A percentile compares a stretch with the other conserved stretches of the same genome.
These are phyloP conservation scores for Omphaloscelis lunosa DNA, from an alignment of 2,888 invertebrate genomes.

Conservation along the genomic window DNA sequence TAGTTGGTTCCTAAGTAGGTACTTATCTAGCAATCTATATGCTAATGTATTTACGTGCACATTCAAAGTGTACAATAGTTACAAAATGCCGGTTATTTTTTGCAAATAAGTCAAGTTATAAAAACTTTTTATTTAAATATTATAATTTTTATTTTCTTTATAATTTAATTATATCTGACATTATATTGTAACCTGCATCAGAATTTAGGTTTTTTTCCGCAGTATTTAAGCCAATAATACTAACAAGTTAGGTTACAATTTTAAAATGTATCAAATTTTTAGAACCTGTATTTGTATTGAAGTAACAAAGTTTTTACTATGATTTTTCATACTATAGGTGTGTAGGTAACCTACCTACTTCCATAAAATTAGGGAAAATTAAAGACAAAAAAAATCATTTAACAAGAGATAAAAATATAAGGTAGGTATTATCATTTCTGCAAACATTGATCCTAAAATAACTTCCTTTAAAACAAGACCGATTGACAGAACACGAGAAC, in stretches of 20 bases:
- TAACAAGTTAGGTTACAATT: not conserved
- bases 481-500: not conserved
- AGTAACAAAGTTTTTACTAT: not conserved
- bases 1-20: rapidly evolving
- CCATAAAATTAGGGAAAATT: not conserved
- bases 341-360: not conserved
- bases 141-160: not conserved
- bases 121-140: not conserved
- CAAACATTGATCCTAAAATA: not conserved
- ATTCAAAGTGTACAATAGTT: not conserved
- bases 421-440: constrained; percentile 5
- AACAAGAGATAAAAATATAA: not conserved
- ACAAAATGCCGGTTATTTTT: not conserved
- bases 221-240: not conserved
- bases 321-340: not conserved
- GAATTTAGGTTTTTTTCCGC: not conserved
- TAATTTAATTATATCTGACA: not conserved
- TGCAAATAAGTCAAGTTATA: not conserved
- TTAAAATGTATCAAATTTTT: not conserved
- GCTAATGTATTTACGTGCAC: not conserved
- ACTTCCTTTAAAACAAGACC: not conserved
- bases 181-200: not conserved
- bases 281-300: not conserved
- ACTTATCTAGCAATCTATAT: not conserved
- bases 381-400: not conserved